These are phyloP conservation scores for Watersipora subatra DNA, from an alignment of 1,140 invertebrate species.

Conservation along the genomic window DNA sequence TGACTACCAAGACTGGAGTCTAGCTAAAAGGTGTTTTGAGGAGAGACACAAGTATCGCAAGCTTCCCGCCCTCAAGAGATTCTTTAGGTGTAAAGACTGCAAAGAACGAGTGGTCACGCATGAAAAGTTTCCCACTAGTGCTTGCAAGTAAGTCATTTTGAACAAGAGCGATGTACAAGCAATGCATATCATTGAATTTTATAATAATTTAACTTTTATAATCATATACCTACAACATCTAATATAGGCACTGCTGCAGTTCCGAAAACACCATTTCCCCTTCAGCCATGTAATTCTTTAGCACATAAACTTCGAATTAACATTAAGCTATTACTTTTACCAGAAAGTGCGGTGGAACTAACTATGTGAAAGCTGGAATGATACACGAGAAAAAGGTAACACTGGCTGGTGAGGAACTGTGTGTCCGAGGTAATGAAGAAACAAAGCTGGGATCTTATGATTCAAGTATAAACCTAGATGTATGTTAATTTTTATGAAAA, in stretches of 20 bases:
- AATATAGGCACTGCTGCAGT: no score
- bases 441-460: neutral
- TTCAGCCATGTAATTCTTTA: no score
- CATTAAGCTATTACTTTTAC: no score
- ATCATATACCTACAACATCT: no score
- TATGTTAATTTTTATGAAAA: no score
- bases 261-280: no score
- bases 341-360: neutral
- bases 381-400: neutral
- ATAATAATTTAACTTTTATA: no score
- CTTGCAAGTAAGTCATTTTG: slow-evolving; percentile 49
- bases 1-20: slow-evolving; percentile 73
- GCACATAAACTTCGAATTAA: no score
- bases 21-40: slow-evolving; percentile 66
- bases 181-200: no score
- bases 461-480: no score
- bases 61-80: slow-evolving; percentile 63
- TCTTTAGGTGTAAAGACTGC: slow-evolving; percentile 79
- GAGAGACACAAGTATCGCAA: slow-evolving; percentile 61
- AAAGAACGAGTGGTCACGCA: slow-evolving; percentile 63
- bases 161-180: no score
- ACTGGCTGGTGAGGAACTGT: neutral
- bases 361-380: neutral
- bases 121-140: slow-evolving; percentile 57
- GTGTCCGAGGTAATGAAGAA: neutral